Conservation (phyloP, 2,888 invertebrate genomes). For the Zonitis immaculata region DNA sequence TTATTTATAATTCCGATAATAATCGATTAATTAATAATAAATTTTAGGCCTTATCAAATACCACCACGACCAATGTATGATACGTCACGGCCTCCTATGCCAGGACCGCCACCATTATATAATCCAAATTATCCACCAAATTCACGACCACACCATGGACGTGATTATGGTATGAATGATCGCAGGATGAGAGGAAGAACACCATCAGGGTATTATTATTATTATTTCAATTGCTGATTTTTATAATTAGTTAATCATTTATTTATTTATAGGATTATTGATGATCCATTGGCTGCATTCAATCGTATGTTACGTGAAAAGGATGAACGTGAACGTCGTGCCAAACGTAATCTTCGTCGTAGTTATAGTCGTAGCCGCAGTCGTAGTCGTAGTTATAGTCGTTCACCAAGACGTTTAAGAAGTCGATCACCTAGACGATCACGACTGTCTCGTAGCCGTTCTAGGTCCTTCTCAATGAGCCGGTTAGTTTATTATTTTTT, state of each 20-base stretch:
- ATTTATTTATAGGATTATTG: slow-evolving; percentile 58
- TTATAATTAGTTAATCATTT: background rate
- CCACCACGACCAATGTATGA: slow-evolving; percentile 44
- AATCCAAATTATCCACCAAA: slow-evolving; percentile 33
- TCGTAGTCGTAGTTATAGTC: slow-evolving; percentile 48
- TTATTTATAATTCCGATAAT: background rate
- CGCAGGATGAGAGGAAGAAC: slow-evolving; percentile 48
- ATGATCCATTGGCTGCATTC: slow-evolving; percentile 83
- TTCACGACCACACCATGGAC: slow-evolving; percentile 26
- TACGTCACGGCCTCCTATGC: slow-evolving; percentile 40
- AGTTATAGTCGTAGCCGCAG: slow-evolving; percentile 51
- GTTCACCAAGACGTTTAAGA: slow-evolving; percentile 46
- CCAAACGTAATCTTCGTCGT: slow-evolving; percentile 57
- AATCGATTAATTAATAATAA: background rate
- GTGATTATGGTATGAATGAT: slow-evolving; percentile 22
- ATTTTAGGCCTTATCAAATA: slow-evolving; percentile 37
- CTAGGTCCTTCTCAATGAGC: slow-evolving; percentile 54
- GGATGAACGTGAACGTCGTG: slow-evolving; percentile 64
- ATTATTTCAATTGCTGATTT: background rate
- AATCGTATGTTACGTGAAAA: slow-evolving; percentile 82
- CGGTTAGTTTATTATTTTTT: slow-evolving; percentile 43
- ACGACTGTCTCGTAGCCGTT: slow-evolving; percentile 38
- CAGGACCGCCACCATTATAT: slow-evolving; percentile 40
- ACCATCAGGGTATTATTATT: slow-evolving; percentile 48
- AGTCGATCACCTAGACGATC: slow-evolving; percentile 41